These are phyloP conservation scores for Petrolisthes manimaculis DNA, from an alignment of 2,888 invertebrate species.

Conservation along the genomic window DNA sequence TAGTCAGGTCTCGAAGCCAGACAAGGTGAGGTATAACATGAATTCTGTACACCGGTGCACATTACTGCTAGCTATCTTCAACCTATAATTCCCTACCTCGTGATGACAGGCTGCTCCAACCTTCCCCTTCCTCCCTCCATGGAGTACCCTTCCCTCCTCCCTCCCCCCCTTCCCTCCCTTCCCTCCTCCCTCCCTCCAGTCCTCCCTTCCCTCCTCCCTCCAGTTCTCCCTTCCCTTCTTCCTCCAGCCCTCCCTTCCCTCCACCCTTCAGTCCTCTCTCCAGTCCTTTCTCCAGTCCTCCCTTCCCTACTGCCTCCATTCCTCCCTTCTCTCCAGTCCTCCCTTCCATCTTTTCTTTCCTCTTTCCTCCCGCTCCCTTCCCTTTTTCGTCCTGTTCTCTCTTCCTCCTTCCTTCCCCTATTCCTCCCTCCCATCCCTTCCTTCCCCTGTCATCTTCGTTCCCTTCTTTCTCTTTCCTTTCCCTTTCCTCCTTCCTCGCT, in stretches of 20 bases:
- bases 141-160: neutral
- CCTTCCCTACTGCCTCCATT: too few species aligned
- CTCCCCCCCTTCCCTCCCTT: neutral
- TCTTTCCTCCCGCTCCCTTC: slow-evolving; percentile 3
- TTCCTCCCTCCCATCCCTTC: too few species aligned
- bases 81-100: neutral
- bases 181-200: slow-evolving; percentile 13
- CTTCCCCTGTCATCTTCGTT: too few species aligned
- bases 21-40: too few species aligned
- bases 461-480: too few species aligned
- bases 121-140: neutral
- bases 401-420: too few species aligned
- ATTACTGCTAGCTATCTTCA: neutral
- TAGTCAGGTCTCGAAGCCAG: too few species aligned
- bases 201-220: slow-evolving; percentile 12
- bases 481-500: too few species aligned
- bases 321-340: neutral
- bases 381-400: too few species aligned
- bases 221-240: slow-evolving; percentile 24
- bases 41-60: neutral
- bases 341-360: neutral
- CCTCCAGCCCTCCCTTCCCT: neutral
- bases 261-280: neutral
- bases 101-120: neutral
- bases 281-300: slow-evolving; percentile 16